phyloP scores from a whole-genome alignment of 2,888 invertebrate species.

The Phorcus lineatus region DNA sequence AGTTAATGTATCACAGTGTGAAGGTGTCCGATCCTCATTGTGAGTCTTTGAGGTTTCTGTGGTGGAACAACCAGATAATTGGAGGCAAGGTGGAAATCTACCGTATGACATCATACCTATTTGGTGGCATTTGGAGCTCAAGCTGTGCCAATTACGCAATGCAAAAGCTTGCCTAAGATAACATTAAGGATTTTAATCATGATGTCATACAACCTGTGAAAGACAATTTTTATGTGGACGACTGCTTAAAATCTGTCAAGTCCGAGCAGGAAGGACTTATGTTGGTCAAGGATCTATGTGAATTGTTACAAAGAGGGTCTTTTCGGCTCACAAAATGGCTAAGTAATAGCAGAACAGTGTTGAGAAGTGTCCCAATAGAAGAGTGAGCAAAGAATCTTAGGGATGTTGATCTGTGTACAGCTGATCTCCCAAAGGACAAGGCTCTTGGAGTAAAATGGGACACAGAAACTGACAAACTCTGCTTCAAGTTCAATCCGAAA shows the following conservation, averaged over 20 bases:
- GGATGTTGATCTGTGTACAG: conserved; percentile 24
- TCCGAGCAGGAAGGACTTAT: not conserved
- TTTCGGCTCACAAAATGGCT: conserved; percentile 45
- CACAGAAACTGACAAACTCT: conserved; percentile 29
- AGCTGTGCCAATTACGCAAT: too few species aligned
- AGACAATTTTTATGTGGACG: conserved; percentile 35
- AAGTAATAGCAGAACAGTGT: conserved; percentile 35
- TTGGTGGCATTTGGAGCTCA: too few species aligned
- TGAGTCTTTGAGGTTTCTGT: conserved; percentile 33
- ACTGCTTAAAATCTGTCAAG: conserved; percentile 29
- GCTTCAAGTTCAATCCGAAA: conserved; percentile 19
- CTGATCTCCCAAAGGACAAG: conserved; percentile 31
- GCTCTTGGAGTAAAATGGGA: conserved; percentile 39
- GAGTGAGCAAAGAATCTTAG: conserved; percentile 38
- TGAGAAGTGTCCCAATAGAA: conserved; percentile 33
- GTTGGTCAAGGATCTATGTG: not conserved
- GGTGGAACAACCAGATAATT: conserved; percentile 8
- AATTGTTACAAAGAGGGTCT: conserved; percentile 24
- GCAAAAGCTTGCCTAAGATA: not conserved
- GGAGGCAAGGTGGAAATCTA: too few species aligned
- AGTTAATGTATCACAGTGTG: conserved; percentile 38
- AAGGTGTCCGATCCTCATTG: conserved; percentile 28
- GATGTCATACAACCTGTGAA: conserved; percentile 12
- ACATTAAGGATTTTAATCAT: not conserved
- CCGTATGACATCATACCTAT: too few species aligned